Percentiles rank a stretch among this genome's conserved stretches.
These are phyloP conservation scores for Sacculina carcini DNA, from an alignment of 2,888 invertebrate species.

Conservation along the genomic window DNA sequence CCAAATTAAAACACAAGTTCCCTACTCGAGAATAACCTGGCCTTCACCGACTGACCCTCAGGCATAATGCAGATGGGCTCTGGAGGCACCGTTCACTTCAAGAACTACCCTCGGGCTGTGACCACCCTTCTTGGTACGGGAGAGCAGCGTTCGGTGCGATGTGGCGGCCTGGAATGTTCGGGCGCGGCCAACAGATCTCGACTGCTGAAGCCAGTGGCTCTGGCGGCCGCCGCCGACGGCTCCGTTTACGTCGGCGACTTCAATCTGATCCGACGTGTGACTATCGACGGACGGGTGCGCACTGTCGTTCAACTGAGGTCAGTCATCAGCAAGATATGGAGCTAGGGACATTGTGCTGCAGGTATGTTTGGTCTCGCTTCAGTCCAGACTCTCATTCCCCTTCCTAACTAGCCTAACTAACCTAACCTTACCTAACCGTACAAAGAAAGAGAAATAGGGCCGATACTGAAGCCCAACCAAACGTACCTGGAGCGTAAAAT, in stretches of 20 bases:
- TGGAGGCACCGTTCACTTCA: conserved; percentile 77
- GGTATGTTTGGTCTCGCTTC: too few relatives aligned
- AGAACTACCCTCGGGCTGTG: conserved; percentile 37
- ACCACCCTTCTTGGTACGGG: conserved; percentile 76
- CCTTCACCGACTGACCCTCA: conserved; percentile 16
- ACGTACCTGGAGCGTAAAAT: too few relatives aligned
- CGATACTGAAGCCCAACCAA: too few relatives aligned
- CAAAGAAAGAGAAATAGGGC: too few relatives aligned
- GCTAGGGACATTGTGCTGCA: not conserved
- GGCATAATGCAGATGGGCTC: conserved; percentile 91
- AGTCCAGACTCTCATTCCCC: too few relatives aligned
- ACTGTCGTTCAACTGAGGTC: conserved; percentile 57
- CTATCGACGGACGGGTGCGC: conserved; percentile 52
- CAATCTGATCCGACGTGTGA: conserved; percentile 64
- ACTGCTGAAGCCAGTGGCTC: conserved; percentile 68
- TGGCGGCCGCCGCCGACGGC: conserved; percentile 75
- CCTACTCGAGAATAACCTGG: not conserved
- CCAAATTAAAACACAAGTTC: not conserved
- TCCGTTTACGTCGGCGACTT: conserved; percentile 86
- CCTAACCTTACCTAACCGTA: too few relatives aligned
- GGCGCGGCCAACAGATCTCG: conserved; percentile 52
- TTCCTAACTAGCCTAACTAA: too few relatives aligned
- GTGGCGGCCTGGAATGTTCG: conserved; percentile 36
- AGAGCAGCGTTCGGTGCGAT: conserved; percentile 60
- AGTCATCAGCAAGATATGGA: conserved; percentile 20